Evolutionary conservation across 1,140 invertebrate genomes (phyloP).

Genomic region (Sarcophaga bullata): DNA sequence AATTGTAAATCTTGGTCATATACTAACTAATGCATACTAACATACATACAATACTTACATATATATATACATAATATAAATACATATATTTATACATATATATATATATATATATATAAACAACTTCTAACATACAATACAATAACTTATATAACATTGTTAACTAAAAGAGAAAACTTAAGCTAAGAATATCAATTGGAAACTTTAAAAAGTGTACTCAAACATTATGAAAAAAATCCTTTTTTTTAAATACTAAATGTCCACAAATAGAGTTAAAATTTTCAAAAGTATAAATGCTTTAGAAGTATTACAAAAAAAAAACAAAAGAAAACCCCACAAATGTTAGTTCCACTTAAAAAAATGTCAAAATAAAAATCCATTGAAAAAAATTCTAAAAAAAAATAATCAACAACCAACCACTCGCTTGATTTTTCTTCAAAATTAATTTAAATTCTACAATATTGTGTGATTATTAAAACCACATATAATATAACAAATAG

Average conservation of each 20-base stretch:
- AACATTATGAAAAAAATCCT: background rate
- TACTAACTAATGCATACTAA: background rate
- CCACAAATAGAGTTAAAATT: constrained; percentile 36
- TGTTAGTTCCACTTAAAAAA: constrained; percentile 19
- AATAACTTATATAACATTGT: background rate
- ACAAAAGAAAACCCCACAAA: background rate
- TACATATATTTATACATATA: background rate
- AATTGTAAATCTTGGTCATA: constrained; percentile 21
- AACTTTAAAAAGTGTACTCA: background rate
- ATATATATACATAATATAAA: background rate
- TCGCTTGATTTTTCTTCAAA: constrained; percentile 22
- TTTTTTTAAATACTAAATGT: constrained; percentile 22
- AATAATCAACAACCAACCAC: constrained; percentile 23
- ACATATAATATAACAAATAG: no score
- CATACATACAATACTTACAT: background rate
- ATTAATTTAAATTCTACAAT: background rate
- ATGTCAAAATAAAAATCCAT: constrained; percentile 13
- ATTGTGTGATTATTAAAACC: no score
- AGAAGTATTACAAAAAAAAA: constrained; percentile 25
- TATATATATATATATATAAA: background rate
- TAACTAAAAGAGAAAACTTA: background rate
- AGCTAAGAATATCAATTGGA: background rate
- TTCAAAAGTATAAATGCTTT: constrained; percentile 26
- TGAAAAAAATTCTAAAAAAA: constrained; percentile 14
- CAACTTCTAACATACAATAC: background rate